Conservation (phyloP, 2,888 invertebrate species). For the Chaitophorus viminalis region DNA sequence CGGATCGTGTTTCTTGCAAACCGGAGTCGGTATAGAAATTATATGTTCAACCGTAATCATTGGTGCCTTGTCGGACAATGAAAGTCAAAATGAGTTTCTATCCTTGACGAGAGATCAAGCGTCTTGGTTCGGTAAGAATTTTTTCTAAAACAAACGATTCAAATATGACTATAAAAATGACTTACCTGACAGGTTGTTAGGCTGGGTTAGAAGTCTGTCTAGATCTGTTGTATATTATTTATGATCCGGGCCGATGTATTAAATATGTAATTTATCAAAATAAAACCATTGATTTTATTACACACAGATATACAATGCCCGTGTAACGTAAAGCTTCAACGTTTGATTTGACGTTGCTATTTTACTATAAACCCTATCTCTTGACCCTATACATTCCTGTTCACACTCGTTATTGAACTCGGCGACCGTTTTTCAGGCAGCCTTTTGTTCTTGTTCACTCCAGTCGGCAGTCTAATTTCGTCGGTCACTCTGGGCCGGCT, state of each 20-base stretch:
- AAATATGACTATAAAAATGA: no score
- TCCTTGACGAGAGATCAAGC: slow-evolving; percentile 9
- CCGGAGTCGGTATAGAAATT: slow-evolving; percentile 25
- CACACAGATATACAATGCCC: no score
- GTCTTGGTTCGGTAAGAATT: slow-evolving; percentile 49
- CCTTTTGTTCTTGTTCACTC: slow-evolving; percentile 35
- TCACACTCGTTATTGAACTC: not conserved
- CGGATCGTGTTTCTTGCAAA: slow-evolving; percentile 39
- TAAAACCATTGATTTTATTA: no score
- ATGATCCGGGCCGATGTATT: no score
- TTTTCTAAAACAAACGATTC: not conserved
- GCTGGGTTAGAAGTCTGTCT: no score
- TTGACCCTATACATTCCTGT: no score
- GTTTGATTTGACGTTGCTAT: no score
- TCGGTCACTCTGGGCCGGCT: not conserved
- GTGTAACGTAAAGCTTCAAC: no score
- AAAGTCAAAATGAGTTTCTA: not conserved
- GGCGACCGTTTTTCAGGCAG: slow-evolving; percentile 25
- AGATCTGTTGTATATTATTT: no score
- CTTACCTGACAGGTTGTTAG: no score
- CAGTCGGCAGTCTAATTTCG: slow-evolving; percentile 24
- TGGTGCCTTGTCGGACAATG: not conserved
- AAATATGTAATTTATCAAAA: no score
- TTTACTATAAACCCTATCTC: no score
- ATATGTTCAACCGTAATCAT: slow-evolving; percentile 39